Conservation (phyloP, 2,797 vertebrate genomes). For the Toxotes lorentzi region DNA sequence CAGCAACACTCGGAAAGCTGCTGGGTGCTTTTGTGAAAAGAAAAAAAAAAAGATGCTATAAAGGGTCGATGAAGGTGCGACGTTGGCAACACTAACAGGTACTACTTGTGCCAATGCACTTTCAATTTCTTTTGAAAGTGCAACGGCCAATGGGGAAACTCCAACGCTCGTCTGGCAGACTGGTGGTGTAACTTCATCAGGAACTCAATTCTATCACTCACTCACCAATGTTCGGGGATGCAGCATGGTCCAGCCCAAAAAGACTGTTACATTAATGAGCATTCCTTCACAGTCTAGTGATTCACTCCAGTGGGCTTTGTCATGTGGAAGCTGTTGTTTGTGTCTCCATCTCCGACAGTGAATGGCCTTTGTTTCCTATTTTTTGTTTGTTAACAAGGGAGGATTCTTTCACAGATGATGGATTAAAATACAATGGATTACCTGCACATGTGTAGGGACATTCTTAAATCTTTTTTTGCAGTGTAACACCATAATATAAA, state of each 20-base stretch:
- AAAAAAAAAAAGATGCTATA: no score
- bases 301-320: constrained; percentile 60
- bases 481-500: not conserved
- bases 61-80: no score
- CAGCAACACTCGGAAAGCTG: no score
- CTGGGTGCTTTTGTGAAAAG: no score
- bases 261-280: constrained; percentile 59
- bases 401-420: not conserved
- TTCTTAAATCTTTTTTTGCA: not conserved
- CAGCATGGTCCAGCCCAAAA: not conserved
- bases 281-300: constrained; percentile 73
- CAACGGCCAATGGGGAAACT: no score
- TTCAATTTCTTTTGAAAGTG: no score
- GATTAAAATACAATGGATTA: constrained; percentile 7
- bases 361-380: constrained; percentile 54
- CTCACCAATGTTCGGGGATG: no score
- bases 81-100: no score
- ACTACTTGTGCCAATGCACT: no score
- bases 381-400: constrained; percentile 40
- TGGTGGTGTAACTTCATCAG: no score
- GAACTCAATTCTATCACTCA: no score
- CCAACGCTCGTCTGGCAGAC: no score
- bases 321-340: constrained; percentile 50
- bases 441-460: not conserved
- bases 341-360: constrained; percentile 56